These are phyloP conservation scores for Rhaphigaster nebulosa DNA, from an alignment of 2,888 invertebrate species.

Conservation along the genomic window DNA sequence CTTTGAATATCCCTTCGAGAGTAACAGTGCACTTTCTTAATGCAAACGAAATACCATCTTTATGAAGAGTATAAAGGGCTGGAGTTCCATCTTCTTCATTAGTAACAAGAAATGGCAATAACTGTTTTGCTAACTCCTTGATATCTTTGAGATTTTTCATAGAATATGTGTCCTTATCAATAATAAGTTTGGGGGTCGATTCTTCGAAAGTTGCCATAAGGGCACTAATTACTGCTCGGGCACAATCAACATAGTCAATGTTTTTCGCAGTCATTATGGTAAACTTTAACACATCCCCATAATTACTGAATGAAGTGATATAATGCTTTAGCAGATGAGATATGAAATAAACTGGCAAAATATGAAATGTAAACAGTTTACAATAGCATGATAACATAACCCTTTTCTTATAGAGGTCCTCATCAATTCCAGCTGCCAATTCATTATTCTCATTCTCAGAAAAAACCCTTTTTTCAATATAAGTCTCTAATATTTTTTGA, in stretches of 20 bases:
- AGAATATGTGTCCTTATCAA: not conserved
- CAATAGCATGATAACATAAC: slow-evolving; percentile 39
- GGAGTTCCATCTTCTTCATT: not conserved
- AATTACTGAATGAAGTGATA: not conserved
- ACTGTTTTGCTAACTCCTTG: slow-evolving; percentile 48
- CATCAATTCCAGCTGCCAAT: not conserved
- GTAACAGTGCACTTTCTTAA: not conserved
- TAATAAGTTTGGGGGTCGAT: not conserved
- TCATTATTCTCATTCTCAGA: not conserved
- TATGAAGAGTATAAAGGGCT: slow-evolving; percentile 10
- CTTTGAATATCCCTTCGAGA: not conserved
- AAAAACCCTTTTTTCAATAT: slow-evolving; percentile 31
- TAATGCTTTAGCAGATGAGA: slow-evolving; percentile 50
- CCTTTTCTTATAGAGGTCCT: slow-evolving; percentile 17
- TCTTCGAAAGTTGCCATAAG: slow-evolving; percentile 21
- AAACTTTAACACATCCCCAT: slow-evolving; percentile 46
- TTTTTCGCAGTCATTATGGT: not conserved
- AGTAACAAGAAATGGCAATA: not conserved
- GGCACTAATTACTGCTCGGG: slow-evolving; percentile 35
- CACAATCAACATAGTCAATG: slow-evolving; percentile 10
- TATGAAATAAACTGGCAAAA: slow-evolving; percentile 54
- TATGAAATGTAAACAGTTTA: slow-evolving; percentile 5
- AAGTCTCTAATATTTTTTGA: slow-evolving; percentile 21
- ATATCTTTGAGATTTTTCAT: not conserved
- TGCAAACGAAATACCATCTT: slow-evolving; percentile 53